phyloP scores from a whole-genome alignment of 1,140 invertebrate genomes.

The Lordiphosa collinella region DNA sequence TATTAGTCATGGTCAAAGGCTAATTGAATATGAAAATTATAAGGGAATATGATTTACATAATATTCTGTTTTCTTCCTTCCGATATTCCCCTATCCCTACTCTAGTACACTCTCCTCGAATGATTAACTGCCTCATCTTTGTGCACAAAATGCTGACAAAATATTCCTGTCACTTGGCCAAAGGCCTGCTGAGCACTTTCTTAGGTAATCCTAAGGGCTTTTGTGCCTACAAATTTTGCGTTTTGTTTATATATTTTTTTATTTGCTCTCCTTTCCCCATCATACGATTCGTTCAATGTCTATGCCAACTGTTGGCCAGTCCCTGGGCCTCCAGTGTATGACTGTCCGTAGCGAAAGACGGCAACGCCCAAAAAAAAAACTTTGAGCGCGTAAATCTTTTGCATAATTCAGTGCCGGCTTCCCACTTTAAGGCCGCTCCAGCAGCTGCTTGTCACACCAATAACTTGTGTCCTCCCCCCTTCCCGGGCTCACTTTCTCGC shows the following conservation, averaged over 20 bases:
- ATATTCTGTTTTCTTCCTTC: too few relatives aligned
- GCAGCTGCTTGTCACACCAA: conserved; percentile 68
- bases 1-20: not conserved
- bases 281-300: conserved; percentile 10
- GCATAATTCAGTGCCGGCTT: conserved; percentile 74
- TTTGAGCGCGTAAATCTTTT: conserved; percentile 72
- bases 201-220: conserved; percentile 59
- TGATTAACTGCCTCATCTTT: conserved; percentile 47
- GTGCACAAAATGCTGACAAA: conserved; percentile 22
- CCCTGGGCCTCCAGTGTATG: conserved; percentile 36
- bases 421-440: conserved; percentile 30
- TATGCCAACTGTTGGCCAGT: conserved; percentile 28
- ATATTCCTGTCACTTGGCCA: conserved; percentile 37
- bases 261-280: conserved; percentile 3
- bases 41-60: not conserved
- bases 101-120: conserved; percentile 1
- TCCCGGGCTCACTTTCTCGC: conserved; percentile 4
- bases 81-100: not conserved
- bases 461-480: conserved; percentile 44
- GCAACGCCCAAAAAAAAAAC: conserved; percentile 52
- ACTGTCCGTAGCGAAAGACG: conserved; percentile 34
- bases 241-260: conserved; percentile 10
- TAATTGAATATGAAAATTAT: not conserved
- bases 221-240: conserved; percentile 46
- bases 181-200: conserved; percentile 55